phyloP scores from a whole-genome alignment of 2,113 vertebrate genomes.

The Ariopsis seemanni region DNA sequence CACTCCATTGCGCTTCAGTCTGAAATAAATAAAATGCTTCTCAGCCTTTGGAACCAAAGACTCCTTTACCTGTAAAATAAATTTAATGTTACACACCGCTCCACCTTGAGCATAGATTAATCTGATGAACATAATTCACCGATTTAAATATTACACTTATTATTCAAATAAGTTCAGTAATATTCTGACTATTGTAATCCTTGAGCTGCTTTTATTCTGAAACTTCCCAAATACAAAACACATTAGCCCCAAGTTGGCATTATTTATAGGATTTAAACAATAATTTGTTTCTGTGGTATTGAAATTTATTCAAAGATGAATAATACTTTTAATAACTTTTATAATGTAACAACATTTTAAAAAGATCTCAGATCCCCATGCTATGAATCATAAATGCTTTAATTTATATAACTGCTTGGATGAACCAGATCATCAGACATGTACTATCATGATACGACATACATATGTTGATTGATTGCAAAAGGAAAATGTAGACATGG shows the following conservation, averaged over 20 bases:
- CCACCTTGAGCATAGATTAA: neutral
- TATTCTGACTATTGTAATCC: neutral
- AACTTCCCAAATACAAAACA: neutral
- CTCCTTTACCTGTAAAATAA: neutral
- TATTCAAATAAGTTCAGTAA: neutral
- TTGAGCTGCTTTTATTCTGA: neutral
- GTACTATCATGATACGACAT: neutral
- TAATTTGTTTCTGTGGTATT: neutral
- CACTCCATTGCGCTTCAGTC: too few species aligned
- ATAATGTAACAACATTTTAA: too few species aligned
- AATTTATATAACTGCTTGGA: neutral
- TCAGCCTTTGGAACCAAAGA: neutral
- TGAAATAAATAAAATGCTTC: neutral
- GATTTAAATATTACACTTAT: neutral
- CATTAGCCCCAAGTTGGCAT: neutral
- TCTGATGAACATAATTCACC: neutral
- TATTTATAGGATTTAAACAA: neutral
- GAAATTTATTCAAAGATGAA: neutral
- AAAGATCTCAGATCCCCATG: neutral
- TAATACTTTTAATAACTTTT: too few species aligned
- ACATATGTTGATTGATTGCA: neutral
- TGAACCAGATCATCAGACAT: neutral
- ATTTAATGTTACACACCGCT: neutral
- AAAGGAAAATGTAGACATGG: neutral
- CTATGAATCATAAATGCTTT: neutral